A percentile compares a stretch with the other conserved stretches of the same genome.
Conservation (phyloP, 1,140 invertebrate genomes). For the Dinoponera quadriceps region DNA sequence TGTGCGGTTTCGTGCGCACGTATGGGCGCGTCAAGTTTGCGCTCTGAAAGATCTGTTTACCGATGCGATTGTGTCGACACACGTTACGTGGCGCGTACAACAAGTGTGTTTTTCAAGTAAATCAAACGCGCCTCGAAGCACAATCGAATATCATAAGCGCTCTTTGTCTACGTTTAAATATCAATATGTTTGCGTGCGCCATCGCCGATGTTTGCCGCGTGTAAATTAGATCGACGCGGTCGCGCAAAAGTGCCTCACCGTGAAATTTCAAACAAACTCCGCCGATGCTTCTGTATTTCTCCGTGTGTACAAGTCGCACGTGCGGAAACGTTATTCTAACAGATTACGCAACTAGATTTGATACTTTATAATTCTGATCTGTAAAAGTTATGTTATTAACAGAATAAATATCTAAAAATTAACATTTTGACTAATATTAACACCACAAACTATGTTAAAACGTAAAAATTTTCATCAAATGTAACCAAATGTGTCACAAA, state of each 20-base stretch:
- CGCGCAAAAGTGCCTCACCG: background rate
- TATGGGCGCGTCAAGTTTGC: background rate
- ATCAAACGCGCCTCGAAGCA: background rate
- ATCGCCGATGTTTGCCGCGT: background rate
- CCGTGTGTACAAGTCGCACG: background rate
- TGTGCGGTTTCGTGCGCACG: background rate
- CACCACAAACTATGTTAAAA: too few species aligned
- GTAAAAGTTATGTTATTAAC: too few species aligned
- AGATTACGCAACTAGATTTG: too few species aligned
- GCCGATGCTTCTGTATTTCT: background rate
- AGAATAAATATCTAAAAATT: too few species aligned
- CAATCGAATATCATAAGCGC: background rate
- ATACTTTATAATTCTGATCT: too few species aligned
- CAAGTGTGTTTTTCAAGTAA: background rate
- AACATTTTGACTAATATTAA: too few species aligned
- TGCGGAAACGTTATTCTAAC: constrained; percentile 5
- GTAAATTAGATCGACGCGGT: background rate
- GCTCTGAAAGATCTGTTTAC: constrained; percentile 13
- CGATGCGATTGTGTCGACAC: background rate
- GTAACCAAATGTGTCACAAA: too few species aligned
- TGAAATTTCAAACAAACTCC: constrained; percentile 11
- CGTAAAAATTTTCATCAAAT: too few species aligned
- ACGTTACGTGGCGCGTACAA: too few species aligned
- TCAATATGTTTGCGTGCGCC: background rate
- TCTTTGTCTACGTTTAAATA: background rate